Conservation (phyloP, 2,113 vertebrate species). For the Corythoichthys haematopterus region DNA sequence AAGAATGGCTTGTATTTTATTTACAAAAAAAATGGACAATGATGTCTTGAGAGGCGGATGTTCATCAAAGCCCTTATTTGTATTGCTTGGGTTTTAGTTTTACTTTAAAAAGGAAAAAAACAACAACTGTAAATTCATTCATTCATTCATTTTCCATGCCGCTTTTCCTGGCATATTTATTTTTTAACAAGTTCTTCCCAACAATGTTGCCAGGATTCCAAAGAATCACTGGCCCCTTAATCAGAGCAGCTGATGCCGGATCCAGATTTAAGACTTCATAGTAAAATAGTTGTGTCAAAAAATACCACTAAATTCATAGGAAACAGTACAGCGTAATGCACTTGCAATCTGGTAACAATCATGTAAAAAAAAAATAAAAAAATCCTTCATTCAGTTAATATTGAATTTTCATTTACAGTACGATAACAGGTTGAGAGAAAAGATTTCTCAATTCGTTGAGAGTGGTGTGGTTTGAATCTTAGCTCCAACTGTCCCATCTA, state of each 20-base stretch:
- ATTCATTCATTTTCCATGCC: no score
- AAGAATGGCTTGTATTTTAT: background rate
- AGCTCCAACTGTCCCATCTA: no score
- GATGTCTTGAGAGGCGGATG: conserved; percentile 63
- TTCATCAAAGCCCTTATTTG: conserved; percentile 34
- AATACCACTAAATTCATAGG: background rate
- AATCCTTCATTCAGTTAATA: background rate
- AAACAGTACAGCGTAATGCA: background rate
- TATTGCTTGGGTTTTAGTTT: background rate
- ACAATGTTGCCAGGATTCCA: background rate
- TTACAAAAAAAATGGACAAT: conserved; percentile 42
- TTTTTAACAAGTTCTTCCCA: background rate
- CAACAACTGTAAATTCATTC: no score
- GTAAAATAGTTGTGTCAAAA: background rate
- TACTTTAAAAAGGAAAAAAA: no score
- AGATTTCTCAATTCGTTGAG: no score
- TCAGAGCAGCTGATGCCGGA: background rate
- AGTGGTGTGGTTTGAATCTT: no score
- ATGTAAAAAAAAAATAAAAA: background rate
- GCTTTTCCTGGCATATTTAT: no score
- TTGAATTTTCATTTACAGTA: background rate
- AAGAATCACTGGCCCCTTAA: background rate
- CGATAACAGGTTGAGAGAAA: background rate
- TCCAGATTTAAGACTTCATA: background rate
- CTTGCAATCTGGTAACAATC: background rate